phyloP scores from a whole-genome alignment of 2,888 invertebrate species.

The Craniophora ligustri region DNA sequence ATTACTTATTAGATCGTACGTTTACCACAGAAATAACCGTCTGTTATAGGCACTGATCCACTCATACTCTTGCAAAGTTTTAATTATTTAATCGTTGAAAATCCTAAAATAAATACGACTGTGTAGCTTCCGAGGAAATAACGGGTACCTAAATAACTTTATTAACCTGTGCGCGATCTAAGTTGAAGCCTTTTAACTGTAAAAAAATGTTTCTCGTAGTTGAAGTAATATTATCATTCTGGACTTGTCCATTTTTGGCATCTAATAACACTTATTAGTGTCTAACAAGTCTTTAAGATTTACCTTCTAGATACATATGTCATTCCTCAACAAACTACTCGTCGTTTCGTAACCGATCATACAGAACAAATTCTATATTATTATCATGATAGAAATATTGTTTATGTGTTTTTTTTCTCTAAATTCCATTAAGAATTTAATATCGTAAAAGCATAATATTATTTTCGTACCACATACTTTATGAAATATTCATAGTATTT shows the following conservation, averaged over 20 bases:
- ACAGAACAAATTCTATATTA: too few species aligned
- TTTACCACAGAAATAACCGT: conserved; percentile 4
- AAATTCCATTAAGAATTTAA: too few species aligned
- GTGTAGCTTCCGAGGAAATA: conserved; percentile 7
- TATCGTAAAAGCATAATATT: too few species aligned
- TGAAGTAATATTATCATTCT: conserved; percentile 19
- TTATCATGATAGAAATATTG: not conserved
- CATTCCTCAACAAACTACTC: conserved; percentile 6
- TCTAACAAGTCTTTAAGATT: conserved; percentile 26
- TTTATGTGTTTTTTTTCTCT: too few species aligned
- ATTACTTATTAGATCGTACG: conserved; percentile 6
- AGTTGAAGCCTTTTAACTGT: not conserved
- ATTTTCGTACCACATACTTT: too few species aligned
- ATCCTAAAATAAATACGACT: conserved; percentile 12
- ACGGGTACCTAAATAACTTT: conserved; percentile 3
- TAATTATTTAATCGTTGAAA: conserved; percentile 24
- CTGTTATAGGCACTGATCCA: not conserved
- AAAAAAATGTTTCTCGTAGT: conserved; percentile 6
- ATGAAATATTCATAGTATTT: too few species aligned
- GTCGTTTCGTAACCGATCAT: not conserved
- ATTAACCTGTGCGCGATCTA: not conserved
- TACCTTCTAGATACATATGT: conserved; percentile 19
- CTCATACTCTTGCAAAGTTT: conserved; percentile 24
- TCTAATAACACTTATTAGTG: conserved; percentile 35
- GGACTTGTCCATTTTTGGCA: conserved; percentile 17